A percentile compares a stretch with the other conserved stretches of the same genome.
phyloP scores from a whole-genome alignment of 2,888 invertebrate species.

The Glyphotaelius pellucidus region DNA sequence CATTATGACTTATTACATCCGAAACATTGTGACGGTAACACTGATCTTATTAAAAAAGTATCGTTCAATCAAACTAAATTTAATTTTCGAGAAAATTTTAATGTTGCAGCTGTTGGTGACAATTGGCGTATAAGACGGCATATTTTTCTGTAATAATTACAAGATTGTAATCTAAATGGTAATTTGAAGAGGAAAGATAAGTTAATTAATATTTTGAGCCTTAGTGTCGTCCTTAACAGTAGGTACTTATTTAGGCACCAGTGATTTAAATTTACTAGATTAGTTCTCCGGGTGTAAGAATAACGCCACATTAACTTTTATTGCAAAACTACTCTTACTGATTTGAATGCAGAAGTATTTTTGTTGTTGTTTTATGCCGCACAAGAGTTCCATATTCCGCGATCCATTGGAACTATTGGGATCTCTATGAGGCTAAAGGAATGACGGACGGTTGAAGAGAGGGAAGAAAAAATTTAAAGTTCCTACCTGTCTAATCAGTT shows the following conservation, averaged over 20 bases:
- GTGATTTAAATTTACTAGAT: not conserved
- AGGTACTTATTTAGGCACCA: not conserved
- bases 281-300: not conserved
- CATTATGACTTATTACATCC: not conserved
- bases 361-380: too few species aligned
- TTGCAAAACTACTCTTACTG: too few species aligned
- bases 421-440: too few species aligned
- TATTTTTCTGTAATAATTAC: conserved; percentile 35
- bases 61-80: not conserved
- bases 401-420: too few species aligned
- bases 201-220: conserved; percentile 31
- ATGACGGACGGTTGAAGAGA: too few species aligned
- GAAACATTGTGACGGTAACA: not conserved
- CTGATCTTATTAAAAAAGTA: not conserved
- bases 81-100: not conserved
- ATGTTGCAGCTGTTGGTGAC: not conserved
- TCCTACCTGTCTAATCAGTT: too few species aligned
- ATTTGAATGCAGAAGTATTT: too few species aligned
- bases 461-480: too few species aligned
- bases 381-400: too few species aligned
- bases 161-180: conserved; percentile 44
- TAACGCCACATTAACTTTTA: not conserved
- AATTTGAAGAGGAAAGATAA: conserved; percentile 31
- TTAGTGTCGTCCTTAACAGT: not conserved
- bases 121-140: not conserved